These are phyloP conservation scores for Vanessa tameamea DNA, from an alignment of 1,140 invertebrate genomes.

Conservation along the genomic window DNA sequence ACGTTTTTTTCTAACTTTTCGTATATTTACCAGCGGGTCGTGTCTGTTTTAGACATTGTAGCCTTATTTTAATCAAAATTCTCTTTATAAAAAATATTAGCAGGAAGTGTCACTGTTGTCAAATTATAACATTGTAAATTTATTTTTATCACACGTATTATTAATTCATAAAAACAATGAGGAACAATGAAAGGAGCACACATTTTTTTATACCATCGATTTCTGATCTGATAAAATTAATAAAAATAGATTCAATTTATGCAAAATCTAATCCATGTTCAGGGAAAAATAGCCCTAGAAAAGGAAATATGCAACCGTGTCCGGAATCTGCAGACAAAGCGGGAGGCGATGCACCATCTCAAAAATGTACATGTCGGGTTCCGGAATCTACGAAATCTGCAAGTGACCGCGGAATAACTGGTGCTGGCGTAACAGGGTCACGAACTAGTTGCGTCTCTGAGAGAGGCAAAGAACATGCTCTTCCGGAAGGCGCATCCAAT, in stretches of 20 bases:
- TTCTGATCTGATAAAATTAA: conserved; percentile 52
- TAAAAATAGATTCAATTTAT: conserved; percentile 57
- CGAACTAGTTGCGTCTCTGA: conserved; percentile 50
- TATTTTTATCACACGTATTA: not conserved
- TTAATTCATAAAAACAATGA: conserved; percentile 19
- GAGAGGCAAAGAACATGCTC: conserved; percentile 46
- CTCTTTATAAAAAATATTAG: no score
- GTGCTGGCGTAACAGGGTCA: conserved; percentile 70
- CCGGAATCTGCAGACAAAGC: conserved; percentile 36
- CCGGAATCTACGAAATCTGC: conserved; percentile 44
- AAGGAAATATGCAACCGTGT: conserved; percentile 32
- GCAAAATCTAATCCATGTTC: conserved; percentile 61
- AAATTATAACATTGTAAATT: not conserved
- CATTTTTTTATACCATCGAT: conserved; percentile 37
- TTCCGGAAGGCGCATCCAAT: conserved; percentile 53
- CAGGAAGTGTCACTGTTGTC: not conserved
- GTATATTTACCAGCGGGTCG: no score
- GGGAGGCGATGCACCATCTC: conserved; percentile 48
- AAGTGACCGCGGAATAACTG: conserved; percentile 66
- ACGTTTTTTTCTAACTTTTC: no score
- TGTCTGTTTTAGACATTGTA: no score
- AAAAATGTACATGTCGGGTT: conserved; percentile 44
- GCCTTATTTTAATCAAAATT: no score
- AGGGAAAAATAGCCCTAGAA: conserved; percentile 47
- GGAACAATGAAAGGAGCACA: conserved; percentile 23